Percentiles rank a stretch among this genome's conserved stretches.
phyloP scores from a whole-genome alignment of 2,797 vertebrate genomes.

The Pogoniulus pusillus region DNA sequence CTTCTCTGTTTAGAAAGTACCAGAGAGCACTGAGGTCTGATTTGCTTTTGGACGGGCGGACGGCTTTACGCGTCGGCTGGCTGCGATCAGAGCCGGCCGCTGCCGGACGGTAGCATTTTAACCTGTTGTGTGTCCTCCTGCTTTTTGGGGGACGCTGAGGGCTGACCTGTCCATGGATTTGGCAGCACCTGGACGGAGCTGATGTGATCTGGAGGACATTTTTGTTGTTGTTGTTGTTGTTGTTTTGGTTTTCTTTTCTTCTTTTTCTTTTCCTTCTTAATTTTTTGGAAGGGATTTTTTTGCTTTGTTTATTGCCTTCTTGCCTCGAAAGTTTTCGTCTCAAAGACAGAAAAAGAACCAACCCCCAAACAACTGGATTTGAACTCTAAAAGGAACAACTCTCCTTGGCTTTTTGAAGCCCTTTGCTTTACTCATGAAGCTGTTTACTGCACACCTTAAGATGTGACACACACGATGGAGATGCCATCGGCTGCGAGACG shows the following conservation, averaged over 20 bases:
- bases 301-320: slow-evolving; percentile 19
- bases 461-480: slow-evolving; percentile 8
- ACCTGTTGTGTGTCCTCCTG: slow-evolving; percentile 65
- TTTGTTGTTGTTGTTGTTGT: too few relatives aligned
- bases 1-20: slow-evolving; percentile 53
- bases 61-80: slow-evolving; percentile 58
- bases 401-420: slow-evolving; percentile 19
- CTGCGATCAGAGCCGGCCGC: slow-evolving; percentile 51
- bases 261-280: background rate
- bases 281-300: background rate
- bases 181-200: slow-evolving; percentile 3
- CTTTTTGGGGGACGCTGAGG: slow-evolving; percentile 9
- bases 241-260: background rate
- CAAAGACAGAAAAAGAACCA: background rate
- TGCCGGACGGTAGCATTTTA: slow-evolving; percentile 49
- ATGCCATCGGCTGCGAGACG: background rate
- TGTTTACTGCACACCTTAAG: slow-evolving; percentile 4
- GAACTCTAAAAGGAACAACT: slow-evolving; percentile 45
- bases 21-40: slow-evolving; percentile 57
- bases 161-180: slow-evolving; percentile 6
- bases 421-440: background rate
- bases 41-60: slow-evolving; percentile 58
- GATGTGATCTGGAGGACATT: background rate
- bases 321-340: slow-evolving; percentile 32
- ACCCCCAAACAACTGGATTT: background rate